Evolutionary conservation across 2,888 invertebrate genomes (phyloP).

Genomic region (Ichneumoninae sp.): DNA sequence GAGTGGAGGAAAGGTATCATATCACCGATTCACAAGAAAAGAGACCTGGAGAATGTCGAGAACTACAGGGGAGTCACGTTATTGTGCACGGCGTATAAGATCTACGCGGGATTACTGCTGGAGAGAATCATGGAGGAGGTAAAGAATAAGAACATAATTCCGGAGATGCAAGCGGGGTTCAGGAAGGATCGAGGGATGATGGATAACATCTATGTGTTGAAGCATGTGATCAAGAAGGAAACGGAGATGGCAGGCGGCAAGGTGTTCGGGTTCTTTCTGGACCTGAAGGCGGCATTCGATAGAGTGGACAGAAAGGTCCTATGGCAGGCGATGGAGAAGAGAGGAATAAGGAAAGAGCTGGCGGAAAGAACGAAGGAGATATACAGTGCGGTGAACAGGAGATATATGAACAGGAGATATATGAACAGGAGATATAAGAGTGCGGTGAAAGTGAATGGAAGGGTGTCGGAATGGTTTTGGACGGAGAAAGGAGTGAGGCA

Average conservation of each 20-base stretch:
- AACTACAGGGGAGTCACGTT: constrained; percentile 53
- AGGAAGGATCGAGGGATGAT: constrained; percentile 11
- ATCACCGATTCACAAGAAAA: constrained; percentile 38
- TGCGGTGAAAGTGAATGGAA: constrained; percentile 35
- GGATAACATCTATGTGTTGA: constrained; percentile 19
- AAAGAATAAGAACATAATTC: constrained; percentile 17
- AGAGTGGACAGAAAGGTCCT: constrained; percentile 25
- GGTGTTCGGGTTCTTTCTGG: background rate
- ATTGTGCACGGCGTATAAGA: constrained; percentile 38
- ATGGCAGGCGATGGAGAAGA: constrained; percentile 15
- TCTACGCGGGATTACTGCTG: constrained; percentile 49
- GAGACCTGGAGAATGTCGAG: constrained; percentile 27
- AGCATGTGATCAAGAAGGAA: constrained; percentile 1
- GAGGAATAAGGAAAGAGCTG: constrained; percentile 26
- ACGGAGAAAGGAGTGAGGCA: constrained; percentile 49
- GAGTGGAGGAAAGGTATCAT: constrained; percentile 26
- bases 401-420: too few relatives aligned
- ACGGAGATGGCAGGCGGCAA: background rate
- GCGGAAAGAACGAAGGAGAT: constrained; percentile 46
- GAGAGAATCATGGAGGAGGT: constrained; percentile 34
- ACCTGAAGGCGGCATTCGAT: constrained; percentile 46
- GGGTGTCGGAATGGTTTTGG: constrained; percentile 44
- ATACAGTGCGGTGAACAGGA: too few relatives aligned
- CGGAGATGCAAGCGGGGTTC: constrained; percentile 10
- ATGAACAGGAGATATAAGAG: too few relatives aligned